Percentiles rank a stretch among this genome's conserved stretches.
These are phyloP conservation scores for Hipparchia semele DNA, from an alignment of 2,888 invertebrate genomes.

Conservation along the genomic window DNA sequence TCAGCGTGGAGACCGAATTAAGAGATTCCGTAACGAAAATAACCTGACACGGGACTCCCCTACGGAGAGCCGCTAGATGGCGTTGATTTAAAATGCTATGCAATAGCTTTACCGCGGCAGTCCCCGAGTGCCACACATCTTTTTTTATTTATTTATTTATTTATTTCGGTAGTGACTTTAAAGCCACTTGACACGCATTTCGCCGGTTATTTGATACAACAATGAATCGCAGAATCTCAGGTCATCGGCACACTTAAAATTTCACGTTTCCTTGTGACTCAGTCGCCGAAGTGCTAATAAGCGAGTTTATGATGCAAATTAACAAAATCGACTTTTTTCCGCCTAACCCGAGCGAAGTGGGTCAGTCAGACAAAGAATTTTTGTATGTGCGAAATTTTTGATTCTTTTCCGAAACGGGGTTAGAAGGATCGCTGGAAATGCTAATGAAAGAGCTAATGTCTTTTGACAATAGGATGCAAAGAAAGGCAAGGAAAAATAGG, in stretches of 20 bases:
- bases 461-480: constrained; percentile 12
- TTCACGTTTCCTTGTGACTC: constrained; percentile 43
- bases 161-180: too few relatives aligned
- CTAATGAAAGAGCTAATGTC: constrained; percentile 21
- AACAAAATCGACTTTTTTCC: constrained; percentile 46
- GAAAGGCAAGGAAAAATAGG: neutral
- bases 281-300: constrained; percentile 44
- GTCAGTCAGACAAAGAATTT: constrained; percentile 50
- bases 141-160: too few relatives aligned
- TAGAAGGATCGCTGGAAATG: constrained; percentile 38
- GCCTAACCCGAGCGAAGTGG: constrained; percentile 44
- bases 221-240: constrained; percentile 20
- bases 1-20: too few relatives aligned
- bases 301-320: constrained; percentile 51
- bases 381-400: constrained; percentile 36
- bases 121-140: too few relatives aligned
- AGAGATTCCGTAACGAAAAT: too few relatives aligned
- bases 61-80: too few relatives aligned
- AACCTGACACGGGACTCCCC: too few relatives aligned
- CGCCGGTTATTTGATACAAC: neutral
- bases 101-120: too few relatives aligned
- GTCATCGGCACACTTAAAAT: constrained; percentile 48
- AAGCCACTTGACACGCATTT: too few relatives aligned
- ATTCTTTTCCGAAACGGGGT: constrained; percentile 43
- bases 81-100: too few relatives aligned